Evolutionary conservation across 2,797 vertebrate genomes (phyloP), one percentile per base, ranked within the genome.

Genomic region (Gadopsis marmoratus): DNA sequence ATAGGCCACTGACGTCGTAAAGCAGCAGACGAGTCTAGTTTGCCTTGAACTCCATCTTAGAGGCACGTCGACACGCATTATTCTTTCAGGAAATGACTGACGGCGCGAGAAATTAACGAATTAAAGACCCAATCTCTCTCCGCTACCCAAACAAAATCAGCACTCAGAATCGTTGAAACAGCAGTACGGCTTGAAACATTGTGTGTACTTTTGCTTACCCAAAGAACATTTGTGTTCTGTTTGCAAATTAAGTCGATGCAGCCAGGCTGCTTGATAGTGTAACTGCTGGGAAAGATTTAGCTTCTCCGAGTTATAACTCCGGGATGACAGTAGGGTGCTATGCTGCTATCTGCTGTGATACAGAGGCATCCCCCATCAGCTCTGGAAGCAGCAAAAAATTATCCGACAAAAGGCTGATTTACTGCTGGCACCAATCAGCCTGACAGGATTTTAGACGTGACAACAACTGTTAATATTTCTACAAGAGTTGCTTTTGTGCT

Each of bases 191-290:
- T 79, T 75, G 76, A 83, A 70, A 79, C 55, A 77, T 45, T 14
- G 16, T 67, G 74, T 54, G 59, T 81, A 17, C 62, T 64, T 76
- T 77, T 55, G 78, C 74, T 85, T 81, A 71, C 56, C 51, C 74
- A 74, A 74, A 84, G 62, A 81, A 80, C 83, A 79, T 89, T 84
- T 82, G 81, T 81, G 76, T 86, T 83, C 70, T 83, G 72, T 87
- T 81, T 89, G 84, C 72, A 80, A 81, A 83, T 83, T 3, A 79
- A 76, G 71, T 17, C 33, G 19, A 56, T 31, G 71, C 43, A 54
- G 84, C 64, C 77, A 71, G 63, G 72, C 64, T 75, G 76, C 76
- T 82, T 77, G 58, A 63, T 79, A 23, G 79, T 73, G 81, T 78
- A 72, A 81, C 81, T 78, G 81, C 80, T 33, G 78, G 72, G 41